Percentiles rank a stretch among this genome's conserved stretches.
phyloP scores from a whole-genome alignment of 2,797 vertebrate species.

The Hydrophis major region DNA sequence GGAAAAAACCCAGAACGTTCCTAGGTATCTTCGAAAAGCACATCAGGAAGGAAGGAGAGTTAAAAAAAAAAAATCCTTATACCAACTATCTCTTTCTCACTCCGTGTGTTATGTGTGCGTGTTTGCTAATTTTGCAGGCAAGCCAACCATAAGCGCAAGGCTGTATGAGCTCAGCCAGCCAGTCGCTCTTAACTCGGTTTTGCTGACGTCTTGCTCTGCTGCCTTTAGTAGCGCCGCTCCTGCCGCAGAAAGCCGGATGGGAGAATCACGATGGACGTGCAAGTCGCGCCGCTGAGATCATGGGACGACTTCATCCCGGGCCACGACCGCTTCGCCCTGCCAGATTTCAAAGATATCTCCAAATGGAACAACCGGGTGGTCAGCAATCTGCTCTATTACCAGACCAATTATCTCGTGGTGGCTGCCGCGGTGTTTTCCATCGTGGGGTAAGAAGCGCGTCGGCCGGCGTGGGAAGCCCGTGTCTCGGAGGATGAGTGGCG shows the following conservation, averaged over 20 bases:
- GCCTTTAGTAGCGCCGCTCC: background rate
- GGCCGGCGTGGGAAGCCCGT: no score
- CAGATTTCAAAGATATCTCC: slow-evolving; percentile 80
- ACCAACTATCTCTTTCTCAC: background rate
- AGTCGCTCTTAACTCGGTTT: background rate
- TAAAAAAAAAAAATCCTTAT: slow-evolving; percentile 35
- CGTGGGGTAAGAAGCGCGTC: slow-evolving; percentile 81
- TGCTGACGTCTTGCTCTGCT: slow-evolving; percentile 19
- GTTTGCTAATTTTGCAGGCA: background rate
- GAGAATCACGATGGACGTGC: slow-evolving; percentile 78
- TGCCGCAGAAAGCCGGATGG: slow-evolving; percentile 38
- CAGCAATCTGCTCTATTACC: slow-evolving; percentile 94
- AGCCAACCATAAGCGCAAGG: slow-evolving; percentile 29
- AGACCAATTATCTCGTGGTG: slow-evolving; percentile 88
- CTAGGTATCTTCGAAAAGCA: background rate
- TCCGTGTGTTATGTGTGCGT: no score
- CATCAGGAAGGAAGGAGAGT: background rate
- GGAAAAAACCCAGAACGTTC: background rate
- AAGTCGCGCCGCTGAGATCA: slow-evolving; percentile 79
- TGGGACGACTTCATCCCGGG: slow-evolving; percentile 92
- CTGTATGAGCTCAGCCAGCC: background rate
- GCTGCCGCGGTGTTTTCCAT: slow-evolving; percentile 79
- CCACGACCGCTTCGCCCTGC: slow-evolving; percentile 82
- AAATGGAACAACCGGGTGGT: slow-evolving; percentile 94
- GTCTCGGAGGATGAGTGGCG: background rate